Percentiles rank a stretch among this genome's conserved stretches.
phyloP scores from a whole-genome alignment of 2,113 vertebrate species.

The Acrocephalus arundinaceus region DNA sequence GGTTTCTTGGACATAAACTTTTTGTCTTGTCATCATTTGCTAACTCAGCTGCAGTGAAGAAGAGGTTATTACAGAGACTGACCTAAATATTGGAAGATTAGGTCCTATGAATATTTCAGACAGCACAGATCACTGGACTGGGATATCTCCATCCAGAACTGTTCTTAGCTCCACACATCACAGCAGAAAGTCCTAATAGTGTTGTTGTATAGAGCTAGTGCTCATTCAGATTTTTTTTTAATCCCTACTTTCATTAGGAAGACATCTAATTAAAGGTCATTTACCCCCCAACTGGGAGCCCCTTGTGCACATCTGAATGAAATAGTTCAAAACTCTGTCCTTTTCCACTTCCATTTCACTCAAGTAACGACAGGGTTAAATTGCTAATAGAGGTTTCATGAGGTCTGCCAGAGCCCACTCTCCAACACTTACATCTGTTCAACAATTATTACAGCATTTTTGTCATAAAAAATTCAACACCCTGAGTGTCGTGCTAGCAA shows the following conservation, averaged over 20 bases:
- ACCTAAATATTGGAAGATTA: not conserved
- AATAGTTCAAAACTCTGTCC: not conserved
- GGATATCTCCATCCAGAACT: not conserved
- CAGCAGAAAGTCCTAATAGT: not conserved
- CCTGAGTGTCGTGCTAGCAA: constrained; percentile 90
- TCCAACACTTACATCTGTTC: constrained; percentile 98
- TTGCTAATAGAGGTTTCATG: constrained; percentile 93
- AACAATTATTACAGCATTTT: constrained; percentile 99
- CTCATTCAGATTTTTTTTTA: not conserved
- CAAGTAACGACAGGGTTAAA: constrained; percentile 83
- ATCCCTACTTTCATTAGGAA: not conserved
- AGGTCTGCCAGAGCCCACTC: constrained; percentile 90
- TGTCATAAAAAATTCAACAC: constrained; percentile 99
- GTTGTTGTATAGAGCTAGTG: not conserved
- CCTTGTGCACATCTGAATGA: not conserved
- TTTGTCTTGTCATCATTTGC: not conserved
- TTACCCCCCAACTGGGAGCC: not conserved
- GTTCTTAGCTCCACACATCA: not conserved
- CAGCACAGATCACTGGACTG: not conserved
- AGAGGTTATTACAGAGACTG: not conserved
- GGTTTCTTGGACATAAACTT: not conserved
- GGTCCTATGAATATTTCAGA: not conserved
- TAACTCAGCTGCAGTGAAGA: not conserved
- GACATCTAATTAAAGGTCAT: constrained; percentile 6
- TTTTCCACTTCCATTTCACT: constrained; percentile 15